Base-by-base conservation (phyloP, 1,140 invertebrate species). In the Venustaconcha ellipsiformis region DNA sequence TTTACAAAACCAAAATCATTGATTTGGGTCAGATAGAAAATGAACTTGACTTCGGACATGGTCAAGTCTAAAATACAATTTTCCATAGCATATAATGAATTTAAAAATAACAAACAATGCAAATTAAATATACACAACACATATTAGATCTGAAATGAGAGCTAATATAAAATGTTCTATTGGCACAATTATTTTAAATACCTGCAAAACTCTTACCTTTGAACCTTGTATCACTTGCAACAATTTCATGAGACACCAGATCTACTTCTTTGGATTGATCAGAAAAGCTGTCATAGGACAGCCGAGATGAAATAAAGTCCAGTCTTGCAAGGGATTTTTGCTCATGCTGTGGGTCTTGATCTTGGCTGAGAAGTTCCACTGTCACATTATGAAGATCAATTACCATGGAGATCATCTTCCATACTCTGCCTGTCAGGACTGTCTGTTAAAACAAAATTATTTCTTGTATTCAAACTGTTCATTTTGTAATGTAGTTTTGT, bases 201-300 rank as follows among this genome's bases (percentile, higher is more conserved):
- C 37, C 57, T 12, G 0, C 12, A 70, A 57, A 62, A 26, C 74
- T 77, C 75, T 80, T 85, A 90, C 90, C 85, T 86, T 89, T 87
- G 78, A 89, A 96, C 75, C 95, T 92, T 15, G 94, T 95, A 88
- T 98, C 97, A 58, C 92, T 93, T 65, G 97, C 93, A 1, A 96
- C 88, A 86, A 99, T 98, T 89, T 98, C 96, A 87, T 95, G 94
- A 0, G 96, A 98, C 0, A 97, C 95, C 6, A 99, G 90, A 90
- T 98, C 96, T 48, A 98, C 93, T 85, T 98, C 97, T 90, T 96
- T 96, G 14, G 95, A 94, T 15, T 94, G 93, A 90, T 98, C 95
- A 78, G 95, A 97, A 84, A 94, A 94, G 2, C 93, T 94, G 84
- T 97, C 96, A 64, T 96, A 92, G 26, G 94, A 94, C 3, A 99